Base-by-base conservation (phyloP, 1,140 invertebrate species). In the Solenopsis invicta region DNA sequence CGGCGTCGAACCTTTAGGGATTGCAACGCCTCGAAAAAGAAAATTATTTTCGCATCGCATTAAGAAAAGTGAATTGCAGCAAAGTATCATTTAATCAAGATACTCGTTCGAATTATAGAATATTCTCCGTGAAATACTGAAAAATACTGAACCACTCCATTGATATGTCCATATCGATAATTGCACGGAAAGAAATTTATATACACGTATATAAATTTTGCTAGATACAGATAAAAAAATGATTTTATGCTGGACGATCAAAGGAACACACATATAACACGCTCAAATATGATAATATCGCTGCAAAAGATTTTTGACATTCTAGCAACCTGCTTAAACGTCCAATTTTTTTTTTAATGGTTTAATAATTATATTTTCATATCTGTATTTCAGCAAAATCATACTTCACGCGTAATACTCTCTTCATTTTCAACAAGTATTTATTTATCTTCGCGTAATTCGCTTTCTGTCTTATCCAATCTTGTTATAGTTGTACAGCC, bases 401-500 rank as follows among this genome's bases (percentile, higher is more conserved):
- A 8, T 41, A 6, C 41, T 41, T 8, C 5, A 6, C 8, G 41
- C 5, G 41, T 41, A 71, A 24, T 29, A 64, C 5, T 48, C 0
- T 9, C 9, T 56, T 29, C 0, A 48, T 77, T 77, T 77, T 12
- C 41, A 24, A 16, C 21, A 61, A 76, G 1, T 29, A 24, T 29
- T 4, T 16, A 13, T 24, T 62, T n/a, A 45, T 29, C 18, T 61
- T 18, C 16, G 1, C 5, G 10, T 4, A 2, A 61, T 59, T 59
- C 54, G 9, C 56, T 48, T 34, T 21, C 16, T 9, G 21, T 56
- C 16, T 4, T 24, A 54, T 21, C 29, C n/a, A 67, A 18, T 67
- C n/a, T 12, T 34, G 29, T 67, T 80, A 64, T 37, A 66, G 45
- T 78, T n/a, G 41, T 10, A 29, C 76, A 24, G 8, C 45, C 29